Evolutionary conservation across 2,888 invertebrate species (phyloP).

Genomic region (Autographa gamma): DNA sequence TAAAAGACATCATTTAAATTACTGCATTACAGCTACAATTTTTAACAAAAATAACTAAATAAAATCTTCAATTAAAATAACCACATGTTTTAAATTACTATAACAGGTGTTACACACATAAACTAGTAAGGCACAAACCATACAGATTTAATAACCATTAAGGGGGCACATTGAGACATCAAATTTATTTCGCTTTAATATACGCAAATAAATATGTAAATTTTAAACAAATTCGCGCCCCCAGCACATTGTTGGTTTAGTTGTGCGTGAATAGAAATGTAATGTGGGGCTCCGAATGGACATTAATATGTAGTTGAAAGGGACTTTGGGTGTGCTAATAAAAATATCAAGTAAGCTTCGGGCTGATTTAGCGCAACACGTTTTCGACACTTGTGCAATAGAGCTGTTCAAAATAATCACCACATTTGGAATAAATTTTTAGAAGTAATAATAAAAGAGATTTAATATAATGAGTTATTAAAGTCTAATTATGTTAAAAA

Average conservation of each 20-base stretch:
- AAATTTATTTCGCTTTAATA: constrained; percentile 81
- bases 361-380: constrained; percentile 16
- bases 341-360: constrained; percentile 47
- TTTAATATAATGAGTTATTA: no score
- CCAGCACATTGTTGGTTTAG: constrained; percentile 45
- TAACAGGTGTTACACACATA: constrained; percentile 58
- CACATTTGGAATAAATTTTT: background rate
- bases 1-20: no score
- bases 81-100: constrained; percentile 16
- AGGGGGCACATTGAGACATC: constrained; percentile 70
- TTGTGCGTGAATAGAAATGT: constrained; percentile 60
- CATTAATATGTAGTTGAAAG: constrained; percentile 34
- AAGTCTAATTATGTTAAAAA: no score
- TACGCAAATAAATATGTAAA: constrained; percentile 81
- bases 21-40: no score
- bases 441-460: no score
- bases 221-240: constrained; percentile 60
- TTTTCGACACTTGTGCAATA: background rate
- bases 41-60: constrained; percentile 13
- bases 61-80: constrained; percentile 32
- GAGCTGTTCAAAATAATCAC: background rate
- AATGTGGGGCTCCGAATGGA: constrained; percentile 48
- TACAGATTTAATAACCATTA: constrained; percentile 29
- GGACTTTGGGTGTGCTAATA: constrained; percentile 46
- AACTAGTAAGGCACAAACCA: constrained; percentile 49